Percentiles rank a stretch among this genome's conserved stretches.
These are phyloP conservation scores for Sebastes kiyomatsui DNA, from an alignment of 2,797 vertebrate species.

Conservation along the genomic window DNA sequence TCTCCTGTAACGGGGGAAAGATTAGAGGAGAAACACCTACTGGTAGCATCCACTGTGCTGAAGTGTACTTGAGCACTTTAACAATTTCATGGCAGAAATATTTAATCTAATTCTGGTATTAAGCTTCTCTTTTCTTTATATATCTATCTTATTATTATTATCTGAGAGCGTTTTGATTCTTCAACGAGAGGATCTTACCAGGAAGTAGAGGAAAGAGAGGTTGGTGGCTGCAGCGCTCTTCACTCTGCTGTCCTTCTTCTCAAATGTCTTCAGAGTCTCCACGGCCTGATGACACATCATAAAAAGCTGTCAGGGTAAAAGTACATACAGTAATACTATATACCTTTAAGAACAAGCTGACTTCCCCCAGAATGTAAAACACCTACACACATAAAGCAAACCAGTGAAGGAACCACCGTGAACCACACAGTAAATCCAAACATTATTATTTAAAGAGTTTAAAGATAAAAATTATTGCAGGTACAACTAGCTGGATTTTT, in stretches of 20 bases:
- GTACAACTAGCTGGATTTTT: not conserved
- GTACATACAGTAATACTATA: not conserved
- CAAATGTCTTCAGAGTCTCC: conserved; percentile 95
- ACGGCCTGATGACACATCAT: conserved; percentile 84
- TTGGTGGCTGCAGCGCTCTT: conserved; percentile 98
- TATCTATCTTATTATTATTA: not conserved
- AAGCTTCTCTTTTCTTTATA: not conserved
- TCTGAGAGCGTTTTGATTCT: not conserved
- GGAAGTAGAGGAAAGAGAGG: conserved; percentile 93
- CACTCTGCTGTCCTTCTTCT: conserved; percentile 96
- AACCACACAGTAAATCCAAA: not conserved
- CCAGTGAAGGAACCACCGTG: too few relatives aligned
- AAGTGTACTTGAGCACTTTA: not conserved
- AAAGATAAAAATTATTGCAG: not conserved
- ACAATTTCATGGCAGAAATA: not conserved
- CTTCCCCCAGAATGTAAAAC: not conserved
- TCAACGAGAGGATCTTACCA: conserved; percentile 83
- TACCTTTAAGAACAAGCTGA: not conserved
- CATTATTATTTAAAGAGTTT: not conserved
- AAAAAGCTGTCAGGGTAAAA: not conserved
- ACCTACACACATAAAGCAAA: not conserved
- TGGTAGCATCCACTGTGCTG: not conserved
- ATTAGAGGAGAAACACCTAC: not conserved
- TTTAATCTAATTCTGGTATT: not conserved
- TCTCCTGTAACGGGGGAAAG: conserved; percentile 82